These are phyloP conservation scores for Apodemus speciosus DNA, from an alignment of 2,113 vertebrate genomes.

Conservation along the genomic window DNA sequence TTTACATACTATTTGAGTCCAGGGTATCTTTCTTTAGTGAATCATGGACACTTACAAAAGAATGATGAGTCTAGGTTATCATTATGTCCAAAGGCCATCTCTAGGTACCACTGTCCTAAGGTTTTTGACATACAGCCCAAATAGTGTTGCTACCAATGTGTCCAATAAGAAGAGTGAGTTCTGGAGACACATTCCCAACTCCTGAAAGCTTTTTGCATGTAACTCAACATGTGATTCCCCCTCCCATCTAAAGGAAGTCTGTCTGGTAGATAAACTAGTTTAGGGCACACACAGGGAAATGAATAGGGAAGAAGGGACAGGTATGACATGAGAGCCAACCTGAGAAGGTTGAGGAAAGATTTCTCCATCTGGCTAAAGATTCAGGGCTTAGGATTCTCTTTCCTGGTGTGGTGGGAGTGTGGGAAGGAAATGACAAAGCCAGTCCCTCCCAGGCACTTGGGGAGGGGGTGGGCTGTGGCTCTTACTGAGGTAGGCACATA, in stretches of 20 bases:
- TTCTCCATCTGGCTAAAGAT: constrained; percentile 58
- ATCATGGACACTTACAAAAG: background rate
- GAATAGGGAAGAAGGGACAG: constrained; percentile 52
- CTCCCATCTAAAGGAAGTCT: constrained; percentile 9
- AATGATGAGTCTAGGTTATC: constrained; percentile 27
- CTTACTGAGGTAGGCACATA: background rate
- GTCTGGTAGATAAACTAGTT: constrained; percentile 53
- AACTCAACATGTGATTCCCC: background rate
- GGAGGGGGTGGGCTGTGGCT: background rate
- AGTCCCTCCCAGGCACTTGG: background rate
- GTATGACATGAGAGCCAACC: constrained; percentile 39
- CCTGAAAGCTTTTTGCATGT: background rate
- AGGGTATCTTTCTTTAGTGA: too few species aligned
- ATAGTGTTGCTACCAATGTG: background rate
- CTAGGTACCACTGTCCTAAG: background rate
- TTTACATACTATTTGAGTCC: too few species aligned
- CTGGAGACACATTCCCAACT: background rate
- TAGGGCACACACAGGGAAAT: constrained; percentile 38
- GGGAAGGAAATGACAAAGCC: constrained; percentile 50
- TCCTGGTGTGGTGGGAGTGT: background rate
- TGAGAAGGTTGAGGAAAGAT: constrained; percentile 40
- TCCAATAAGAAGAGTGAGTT: background rate
- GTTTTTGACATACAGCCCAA: background rate
- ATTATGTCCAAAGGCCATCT: background rate
- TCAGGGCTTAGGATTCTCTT: constrained; percentile 35